Evolutionary conservation across 1,140 invertebrate species (phyloP), one percentile per base, ranked within the genome.

Genomic region (Chymomyza costata): DNA sequence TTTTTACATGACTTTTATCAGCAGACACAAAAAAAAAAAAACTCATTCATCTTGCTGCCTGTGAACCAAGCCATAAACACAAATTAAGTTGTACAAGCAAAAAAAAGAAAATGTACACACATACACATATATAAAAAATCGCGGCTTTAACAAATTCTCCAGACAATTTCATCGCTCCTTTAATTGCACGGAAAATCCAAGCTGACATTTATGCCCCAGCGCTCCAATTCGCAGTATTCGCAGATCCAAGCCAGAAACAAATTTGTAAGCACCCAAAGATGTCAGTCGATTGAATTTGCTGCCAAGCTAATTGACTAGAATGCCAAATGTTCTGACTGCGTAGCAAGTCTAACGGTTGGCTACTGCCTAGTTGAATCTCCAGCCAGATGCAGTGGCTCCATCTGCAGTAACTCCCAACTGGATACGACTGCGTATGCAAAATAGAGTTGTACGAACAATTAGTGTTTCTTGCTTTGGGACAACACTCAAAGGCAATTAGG

Each of bases 401-500:
- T n/a, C n/a, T n/a, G n/a, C 21, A 5, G 21, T 3, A 3, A 25
- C 3, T 25, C 21, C 8, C 21, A 25, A 25, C 21, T 8, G 21
- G 3, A 25, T 25, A 25, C 8, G 3, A 8, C 8, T 14, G 11
- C 21, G 13, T 43, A 78, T 76, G 66, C 71, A 76, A 76, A 76
- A 71, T 76, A 62, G 78, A 56, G 65, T 66, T 76, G 71, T 78
- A 78, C 71, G 71, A 73, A 76, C 71, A 76, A 76, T 78, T 76
- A 76, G 67, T 76, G 71, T 69, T 70, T 49, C 66, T 51, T 57
- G 53, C 61, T 70, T 50, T 34, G 62, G 66, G 66, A 76, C 71
- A 78, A 76, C 71, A 76, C 71, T 76, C 71, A 76, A 76, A 51
- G 71, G 71, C 71, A 76, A 76, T 76, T 76, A 76, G 71, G 71